Conservation (phyloP, 1,140 invertebrate species). For the Micrasema longulum region DNA sequence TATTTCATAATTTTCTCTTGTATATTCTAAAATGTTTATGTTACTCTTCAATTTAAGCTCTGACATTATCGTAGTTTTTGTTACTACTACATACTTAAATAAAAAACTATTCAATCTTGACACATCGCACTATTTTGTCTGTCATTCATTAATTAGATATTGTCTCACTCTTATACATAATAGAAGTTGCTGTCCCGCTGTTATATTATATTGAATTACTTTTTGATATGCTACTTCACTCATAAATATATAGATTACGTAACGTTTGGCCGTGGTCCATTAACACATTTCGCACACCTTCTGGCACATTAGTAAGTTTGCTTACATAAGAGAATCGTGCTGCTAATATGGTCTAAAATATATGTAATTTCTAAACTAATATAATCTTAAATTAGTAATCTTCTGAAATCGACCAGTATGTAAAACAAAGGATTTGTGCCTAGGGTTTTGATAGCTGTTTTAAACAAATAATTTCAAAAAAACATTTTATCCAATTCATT, state of each 20-base stretch:
- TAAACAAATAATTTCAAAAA: neutral
- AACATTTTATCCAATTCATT: neutral
- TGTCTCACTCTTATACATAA: neutral
- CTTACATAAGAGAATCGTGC: conserved; percentile 25
- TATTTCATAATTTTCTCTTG: neutral
- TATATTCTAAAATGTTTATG: neutral
- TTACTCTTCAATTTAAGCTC: neutral
- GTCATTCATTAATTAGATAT: neutral
- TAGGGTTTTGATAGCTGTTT: neutral
- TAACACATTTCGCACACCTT: conserved; percentile 25
- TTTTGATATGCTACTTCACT: neutral
- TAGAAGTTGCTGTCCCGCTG: neutral
- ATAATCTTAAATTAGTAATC: neutral
- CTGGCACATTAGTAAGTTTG: conserved; percentile 10
- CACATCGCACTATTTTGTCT: neutral
- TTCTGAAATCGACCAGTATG: neutral
- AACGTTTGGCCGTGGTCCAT: conserved; percentile 19
- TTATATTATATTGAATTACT: neutral
- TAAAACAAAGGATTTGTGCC: neutral
- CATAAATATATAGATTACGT: conserved; percentile 9
- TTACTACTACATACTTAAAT: neutral
- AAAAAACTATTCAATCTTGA: neutral
- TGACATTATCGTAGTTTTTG: neutral
- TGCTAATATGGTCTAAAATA: neutral
- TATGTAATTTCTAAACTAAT: neutral